Evolutionary conservation across 2,888 invertebrate species (phyloP).

Genomic region (Drepana falcataria): DNA sequence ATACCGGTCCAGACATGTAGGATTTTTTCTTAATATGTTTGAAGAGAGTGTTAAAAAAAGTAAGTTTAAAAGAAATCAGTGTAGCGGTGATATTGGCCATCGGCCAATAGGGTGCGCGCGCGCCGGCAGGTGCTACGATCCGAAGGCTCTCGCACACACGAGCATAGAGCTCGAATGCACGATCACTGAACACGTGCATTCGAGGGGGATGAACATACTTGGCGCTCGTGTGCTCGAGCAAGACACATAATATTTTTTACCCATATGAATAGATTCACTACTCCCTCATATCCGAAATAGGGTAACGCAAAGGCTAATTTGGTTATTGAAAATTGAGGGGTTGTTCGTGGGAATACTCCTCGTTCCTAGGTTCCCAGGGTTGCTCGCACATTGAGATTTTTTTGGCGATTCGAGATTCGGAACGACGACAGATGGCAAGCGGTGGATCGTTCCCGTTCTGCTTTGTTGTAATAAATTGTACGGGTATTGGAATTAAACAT

Average conservation of each 20-base stretch:
- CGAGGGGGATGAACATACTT: constrained; percentile 69
- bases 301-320: constrained; percentile 80
- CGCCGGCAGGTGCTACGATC: constrained; percentile 69
- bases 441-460: constrained; percentile 68
- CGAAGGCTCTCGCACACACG: constrained; percentile 62
- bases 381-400: constrained; percentile 75
- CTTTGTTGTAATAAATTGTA: constrained; percentile 76
- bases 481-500: constrained; percentile 75
- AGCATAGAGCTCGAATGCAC: constrained; percentile 59
- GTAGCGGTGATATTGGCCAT: constrained; percentile 71
- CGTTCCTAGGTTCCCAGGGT: constrained; percentile 82
- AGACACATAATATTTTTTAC: constrained; percentile 68
- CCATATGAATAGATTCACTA: constrained; percentile 76
- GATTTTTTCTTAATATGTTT: constrained; percentile 69
- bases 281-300: constrained; percentile 78
- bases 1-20: constrained; percentile 74
- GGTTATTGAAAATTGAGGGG: constrained; percentile 80
- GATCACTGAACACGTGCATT: constrained; percentile 78
- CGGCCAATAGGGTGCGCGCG: constrained; percentile 71
- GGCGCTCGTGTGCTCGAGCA: constrained; percentile 31
- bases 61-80: constrained; percentile 75
- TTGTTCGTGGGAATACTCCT: constrained; percentile 83
- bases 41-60: constrained; percentile 70
- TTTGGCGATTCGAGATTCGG: constrained; percentile 71
- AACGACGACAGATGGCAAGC: constrained; percentile 78